Base-by-base conservation (phyloP, 2,797 vertebrate genomes). In the Ataeniobius toweri region DNA sequence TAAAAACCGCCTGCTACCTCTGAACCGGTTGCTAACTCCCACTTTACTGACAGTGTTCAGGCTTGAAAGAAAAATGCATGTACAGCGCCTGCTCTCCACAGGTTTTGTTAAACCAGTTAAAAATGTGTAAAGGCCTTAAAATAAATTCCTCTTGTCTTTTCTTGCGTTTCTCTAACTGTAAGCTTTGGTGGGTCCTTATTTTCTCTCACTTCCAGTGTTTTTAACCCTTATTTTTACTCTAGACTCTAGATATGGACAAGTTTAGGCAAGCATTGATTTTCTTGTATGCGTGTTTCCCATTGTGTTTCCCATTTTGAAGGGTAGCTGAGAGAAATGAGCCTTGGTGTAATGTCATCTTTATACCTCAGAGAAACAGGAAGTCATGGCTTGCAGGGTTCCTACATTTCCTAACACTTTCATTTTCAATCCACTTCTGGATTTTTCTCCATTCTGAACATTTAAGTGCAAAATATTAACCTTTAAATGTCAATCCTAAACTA, bases 1-100 rank as follows among this genome's bases (percentile, higher is more conserved):
- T 85, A 75, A 74, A 85, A 86, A 88, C 22, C 74, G 0, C 71
- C 86, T 91, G 88, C 90, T 95, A 95, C 94, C 95, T 95, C 94
- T 89, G 75, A 84, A 69, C 58, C 87, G 71, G 83, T 77, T 16
- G 76, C 73, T 83, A 39, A 80, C 58, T 58, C 75, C 63, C 76
- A 44, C 86, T 78, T 82, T 79, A 48, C 80, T 80, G 65, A 81
- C 46, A 22, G 53, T 78, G 50, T 79, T 80, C 65, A 72, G n/a
- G 26, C 67, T 46, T 46, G 13, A 69, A 69, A 16, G 8, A 6
- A 14, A 69, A n/a, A 48, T 5, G 63, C 8, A 69, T 7, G 2
- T 26, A 26, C 24, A 8, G 24, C 2, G 24, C 41, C 63, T 6
- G 41, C 41, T n/a, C 67, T 48, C 67, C 41, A 46, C 41, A 26